Conservation (phyloP, 2,797 vertebrate species). For the Phataginus tetradactyla region DNA sequence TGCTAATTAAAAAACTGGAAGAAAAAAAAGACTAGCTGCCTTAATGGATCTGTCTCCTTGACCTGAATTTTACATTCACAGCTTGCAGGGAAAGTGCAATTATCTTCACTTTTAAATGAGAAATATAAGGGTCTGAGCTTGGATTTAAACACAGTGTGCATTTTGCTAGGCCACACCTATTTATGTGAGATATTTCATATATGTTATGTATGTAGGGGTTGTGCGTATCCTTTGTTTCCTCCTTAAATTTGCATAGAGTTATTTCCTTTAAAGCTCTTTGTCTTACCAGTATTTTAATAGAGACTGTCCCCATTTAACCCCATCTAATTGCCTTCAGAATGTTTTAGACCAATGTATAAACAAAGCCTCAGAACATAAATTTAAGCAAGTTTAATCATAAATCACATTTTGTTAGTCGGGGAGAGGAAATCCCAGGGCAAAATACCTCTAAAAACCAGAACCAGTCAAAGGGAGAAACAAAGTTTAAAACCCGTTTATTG, state of each 20-base stretch:
- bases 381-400: slow-evolving; percentile 1
- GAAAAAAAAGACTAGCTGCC: background rate
- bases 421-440: no score
- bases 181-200: background rate
- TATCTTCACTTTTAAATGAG: background rate
- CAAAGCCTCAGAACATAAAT: background rate
- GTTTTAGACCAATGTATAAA: background rate
- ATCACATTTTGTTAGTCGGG: no score
- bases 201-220: no score
- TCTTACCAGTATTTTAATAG: background rate
- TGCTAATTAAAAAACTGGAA: background rate
- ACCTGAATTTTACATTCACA: background rate
- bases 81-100: background rate
- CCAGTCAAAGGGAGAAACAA: no score
- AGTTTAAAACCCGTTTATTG: no score
- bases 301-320: background rate
- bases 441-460: no score
- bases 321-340: background rate
- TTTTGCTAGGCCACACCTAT: background rate
- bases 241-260: background rate
- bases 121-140: background rate
- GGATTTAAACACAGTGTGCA: background rate
- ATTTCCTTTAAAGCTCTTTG: background rate
- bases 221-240: background rate
- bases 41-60: background rate